Evolutionary conservation across 2,113 vertebrate species (phyloP).

Genomic region (Neogobius melanostomus): DNA sequence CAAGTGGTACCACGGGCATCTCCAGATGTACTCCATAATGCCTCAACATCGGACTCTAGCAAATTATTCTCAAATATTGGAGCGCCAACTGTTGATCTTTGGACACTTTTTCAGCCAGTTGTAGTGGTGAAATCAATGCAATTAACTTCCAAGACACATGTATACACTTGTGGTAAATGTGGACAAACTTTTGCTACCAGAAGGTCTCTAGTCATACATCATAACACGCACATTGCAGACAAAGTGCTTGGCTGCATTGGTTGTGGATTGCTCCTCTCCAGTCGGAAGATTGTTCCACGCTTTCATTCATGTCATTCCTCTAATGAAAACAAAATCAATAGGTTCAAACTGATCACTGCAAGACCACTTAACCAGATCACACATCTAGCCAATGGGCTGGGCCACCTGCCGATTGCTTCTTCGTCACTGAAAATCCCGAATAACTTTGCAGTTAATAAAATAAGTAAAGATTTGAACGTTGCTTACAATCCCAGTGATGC

Average conservation of each 20-base stretch:
- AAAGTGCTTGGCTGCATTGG: conserved; percentile 66
- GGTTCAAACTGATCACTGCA: conserved; percentile 57
- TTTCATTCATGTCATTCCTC: conserved; percentile 59
- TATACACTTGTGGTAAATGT: conserved; percentile 63
- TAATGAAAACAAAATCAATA: conserved; percentile 15
- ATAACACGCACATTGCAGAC: conserved; percentile 52
- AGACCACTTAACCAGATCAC: conserved; percentile 16
- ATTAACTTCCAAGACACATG: conserved; percentile 33
- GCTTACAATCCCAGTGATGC: conserved; percentile 6
- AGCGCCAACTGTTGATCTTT: conserved; percentile 68
- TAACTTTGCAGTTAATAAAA: not conserved
- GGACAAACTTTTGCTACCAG: conserved; percentile 52
- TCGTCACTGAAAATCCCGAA: conserved; percentile 19
- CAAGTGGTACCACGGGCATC: conserved; percentile 39
- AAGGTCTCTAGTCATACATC: conserved; percentile 49
- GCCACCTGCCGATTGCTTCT: not conserved
- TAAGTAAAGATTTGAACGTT: not conserved
- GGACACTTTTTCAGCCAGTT: conserved; percentile 70
- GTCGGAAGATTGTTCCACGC: conserved; percentile 60
- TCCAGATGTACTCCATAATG: conserved; percentile 22
- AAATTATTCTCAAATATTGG: conserved; percentile 40
- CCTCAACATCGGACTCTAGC: conserved; percentile 6
- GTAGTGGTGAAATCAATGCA: conserved; percentile 49
- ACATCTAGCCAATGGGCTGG: not conserved
- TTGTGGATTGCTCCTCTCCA: conserved; percentile 68